Evolutionary conservation across 2,888 invertebrate species (phyloP), one percentile per base, ranked within the genome.

Genomic region (Meteorus colon): DNA sequence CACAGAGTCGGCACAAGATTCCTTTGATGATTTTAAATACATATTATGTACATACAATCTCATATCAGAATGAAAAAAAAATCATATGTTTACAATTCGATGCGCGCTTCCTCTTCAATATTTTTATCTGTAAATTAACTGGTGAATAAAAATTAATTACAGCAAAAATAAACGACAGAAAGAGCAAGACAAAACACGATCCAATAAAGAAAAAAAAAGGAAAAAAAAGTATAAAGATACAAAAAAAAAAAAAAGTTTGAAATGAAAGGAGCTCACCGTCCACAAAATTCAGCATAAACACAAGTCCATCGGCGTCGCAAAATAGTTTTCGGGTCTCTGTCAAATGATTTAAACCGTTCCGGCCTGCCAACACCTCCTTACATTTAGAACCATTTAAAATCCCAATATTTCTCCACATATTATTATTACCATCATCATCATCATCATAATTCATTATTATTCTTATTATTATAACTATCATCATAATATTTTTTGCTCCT

Each of bases 251-350:
- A 55, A 55, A 55, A 19, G 16, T 16, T 48, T 2, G 48, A 55
- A 19, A 55, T 55, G 19, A 19, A n/a, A 10, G 6, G 2, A 5
- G n/a, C 19, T 19, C 19, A 19, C 19, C 41, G 12, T 41, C 41
- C 12, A 41, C 41, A 41, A 41, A 41, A 41, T 41, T 41, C 41
- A 8, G 12, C n/a, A 19, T 55, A 6, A n/a, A 55, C n/a, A 19
- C n/a, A 55, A 55, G 1, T 55, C 24, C 24, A 55, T 78, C 72
- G 77, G 70, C 68, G 65, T 80, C 81, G 59, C 67, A 59, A 73
- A 67, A 73, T 55, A 55, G 60, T 59, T 73, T 41, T 24, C 24
- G 67, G 59, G 37, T 65, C 66, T 73, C 45, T 59, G 41, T 24
- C 45, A 37, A n/a, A 37, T 62, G 31, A 65, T 67, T 59, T 59